Evolutionary conservation across 2,113 vertebrate species (phyloP).

Genomic region (Pleuronectes platessa): DNA sequence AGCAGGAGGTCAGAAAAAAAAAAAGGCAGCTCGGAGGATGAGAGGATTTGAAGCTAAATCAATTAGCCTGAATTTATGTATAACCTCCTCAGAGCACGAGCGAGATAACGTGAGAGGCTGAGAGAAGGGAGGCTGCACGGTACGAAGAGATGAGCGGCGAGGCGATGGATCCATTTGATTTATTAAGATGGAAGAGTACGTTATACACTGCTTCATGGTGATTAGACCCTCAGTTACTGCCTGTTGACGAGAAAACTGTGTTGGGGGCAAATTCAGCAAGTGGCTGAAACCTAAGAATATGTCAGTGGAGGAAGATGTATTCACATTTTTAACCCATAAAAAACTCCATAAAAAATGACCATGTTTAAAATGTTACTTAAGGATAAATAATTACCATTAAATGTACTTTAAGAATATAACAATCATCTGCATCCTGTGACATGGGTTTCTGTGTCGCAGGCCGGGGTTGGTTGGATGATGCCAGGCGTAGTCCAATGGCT

Average conservation of each 20-base stretch:
- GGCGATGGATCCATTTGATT: background rate
- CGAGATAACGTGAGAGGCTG: background rate
- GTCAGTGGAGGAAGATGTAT: background rate
- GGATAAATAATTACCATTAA: too few species aligned
- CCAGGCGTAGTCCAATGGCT: too few species aligned
- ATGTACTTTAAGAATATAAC: too few species aligned
- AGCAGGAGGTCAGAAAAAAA: slow-evolving; percentile 14
- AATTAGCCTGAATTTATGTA: slow-evolving; percentile 48
- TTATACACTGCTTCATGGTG: background rate
- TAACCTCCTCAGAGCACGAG: slow-evolving; percentile 35
- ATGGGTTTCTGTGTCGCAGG: too few species aligned
- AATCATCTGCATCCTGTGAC: too few species aligned
- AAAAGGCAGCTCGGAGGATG: slow-evolving; percentile 1
- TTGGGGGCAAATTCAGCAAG: too few species aligned
- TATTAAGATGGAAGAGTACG: background rate
- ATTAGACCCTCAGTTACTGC: background rate
- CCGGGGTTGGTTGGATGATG: too few species aligned
- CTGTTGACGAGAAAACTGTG: background rate
- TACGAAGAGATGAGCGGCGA: slow-evolving; percentile 2
- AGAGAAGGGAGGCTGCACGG: background rate
- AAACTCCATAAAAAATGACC: too few species aligned
- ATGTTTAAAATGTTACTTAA: too few species aligned
- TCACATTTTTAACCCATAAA: too few species aligned
- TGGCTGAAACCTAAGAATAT: background rate
- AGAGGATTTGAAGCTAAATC: slow-evolving; percentile 56